Evolutionary conservation across 2,797 vertebrate species (phyloP).

Genomic region (Cichlasoma orientale): DNA sequence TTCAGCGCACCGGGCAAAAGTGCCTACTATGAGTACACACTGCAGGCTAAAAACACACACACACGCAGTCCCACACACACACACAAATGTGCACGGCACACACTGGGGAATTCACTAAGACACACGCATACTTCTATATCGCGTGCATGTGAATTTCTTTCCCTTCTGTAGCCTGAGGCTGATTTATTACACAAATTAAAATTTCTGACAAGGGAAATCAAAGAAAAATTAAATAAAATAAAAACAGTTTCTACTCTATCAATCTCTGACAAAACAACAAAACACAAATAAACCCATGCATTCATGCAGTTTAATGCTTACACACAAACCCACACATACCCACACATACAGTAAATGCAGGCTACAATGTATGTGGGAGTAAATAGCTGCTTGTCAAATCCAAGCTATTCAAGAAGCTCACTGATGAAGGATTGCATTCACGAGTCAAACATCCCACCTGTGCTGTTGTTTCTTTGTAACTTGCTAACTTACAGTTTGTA

Average conservation of each 20-base stretch:
- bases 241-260: slow-evolving; percentile 58
- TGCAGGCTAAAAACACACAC: slow-evolving; percentile 52
- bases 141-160: slow-evolving; percentile 23
- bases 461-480: too few species aligned
- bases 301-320: slow-evolving; percentile 19
- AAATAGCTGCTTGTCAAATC: slow-evolving; percentile 19
- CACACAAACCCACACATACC: neutral
- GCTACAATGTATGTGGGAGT: neutral
- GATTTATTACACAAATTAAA: slow-evolving; percentile 74
- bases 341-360: neutral
- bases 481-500: too few species aligned
- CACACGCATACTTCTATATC: slow-evolving; percentile 12
- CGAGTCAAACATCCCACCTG: neutral
- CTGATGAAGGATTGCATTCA: neutral
- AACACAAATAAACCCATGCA: slow-evolving; percentile 31
- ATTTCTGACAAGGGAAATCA: slow-evolving; percentile 73
- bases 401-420: slow-evolving; percentile 10
- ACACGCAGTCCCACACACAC: slow-evolving; percentile 41
- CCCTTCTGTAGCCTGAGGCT: slow-evolving; percentile 49
- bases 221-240: slow-evolving; percentile 69
- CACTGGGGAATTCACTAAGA: slow-evolving; percentile 47
- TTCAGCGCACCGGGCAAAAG: slow-evolving; percentile 44
- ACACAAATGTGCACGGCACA: slow-evolving; percentile 14
- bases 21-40: slow-evolving; percentile 59
- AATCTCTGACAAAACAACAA: slow-evolving; percentile 61